Evolutionary conservation across 1,140 invertebrate species (phyloP).

Genomic region (Drosophila busckii): DNA sequence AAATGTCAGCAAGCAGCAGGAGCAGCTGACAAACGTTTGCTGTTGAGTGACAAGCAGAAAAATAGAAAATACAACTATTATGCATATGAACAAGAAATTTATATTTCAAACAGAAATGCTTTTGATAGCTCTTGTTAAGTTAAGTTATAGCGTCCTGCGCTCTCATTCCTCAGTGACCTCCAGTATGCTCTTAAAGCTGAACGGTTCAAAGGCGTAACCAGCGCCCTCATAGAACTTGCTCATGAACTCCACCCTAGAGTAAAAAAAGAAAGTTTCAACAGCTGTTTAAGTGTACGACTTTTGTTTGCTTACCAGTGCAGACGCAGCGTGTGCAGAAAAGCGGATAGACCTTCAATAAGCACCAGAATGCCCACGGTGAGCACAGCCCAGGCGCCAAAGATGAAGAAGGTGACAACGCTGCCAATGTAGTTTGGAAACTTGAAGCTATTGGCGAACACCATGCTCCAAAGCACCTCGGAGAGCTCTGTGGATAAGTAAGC

Average conservation of each 20-base stretch:
- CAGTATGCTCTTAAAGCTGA: slow-evolving; percentile 93
- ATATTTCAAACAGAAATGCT: slow-evolving; percentile 40
- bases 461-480: slow-evolving; percentile 94
- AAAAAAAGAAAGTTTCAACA: slow-evolving; percentile 60
- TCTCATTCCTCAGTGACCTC: slow-evolving; percentile 74
- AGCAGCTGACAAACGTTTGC: slow-evolving; percentile 53
- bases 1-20: slow-evolving; percentile 49
- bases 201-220: slow-evolving; percentile 94
- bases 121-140: slow-evolving; percentile 22
- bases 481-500: slow-evolving; percentile 82
- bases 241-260: slow-evolving; percentile 95
- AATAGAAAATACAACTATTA: slow-evolving; percentile 25
- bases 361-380: slow-evolving; percentile 96
- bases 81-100: slow-evolving; percentile 61
- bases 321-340: slow-evolving; percentile 98
- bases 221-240: slow-evolving; percentile 97
- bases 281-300: slow-evolving; percentile 82
- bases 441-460: slow-evolving; percentile 83
- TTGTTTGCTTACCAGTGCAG: slow-evolving; percentile 93
- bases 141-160: slow-evolving; percentile 49
- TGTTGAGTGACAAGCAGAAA: slow-evolving; percentile 32
- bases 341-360: slow-evolving; percentile 98
- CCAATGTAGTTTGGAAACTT: slow-evolving; percentile 26
- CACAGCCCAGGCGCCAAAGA: slow-evolving; percentile 91
- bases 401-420: slow-evolving; percentile 83